phyloP scores from a whole-genome alignment of 2,113 vertebrate species.

The Urocynchramus pylzowi region DNA sequence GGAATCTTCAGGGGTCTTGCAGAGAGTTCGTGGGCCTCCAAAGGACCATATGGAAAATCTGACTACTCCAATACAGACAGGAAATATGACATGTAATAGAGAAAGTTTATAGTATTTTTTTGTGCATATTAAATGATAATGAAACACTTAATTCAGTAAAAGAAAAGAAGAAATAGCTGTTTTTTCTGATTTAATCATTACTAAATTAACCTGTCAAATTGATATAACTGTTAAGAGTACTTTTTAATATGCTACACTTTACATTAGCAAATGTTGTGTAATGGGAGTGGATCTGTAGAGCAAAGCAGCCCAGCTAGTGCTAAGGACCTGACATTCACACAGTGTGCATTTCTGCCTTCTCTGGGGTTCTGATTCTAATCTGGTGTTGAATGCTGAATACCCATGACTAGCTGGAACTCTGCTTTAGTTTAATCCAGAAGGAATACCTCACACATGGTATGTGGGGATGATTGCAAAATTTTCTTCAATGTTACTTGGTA shows the following conservation, averaged over 20 bases:
- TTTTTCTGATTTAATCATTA: neutral
- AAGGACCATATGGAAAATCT: constrained; percentile 56
- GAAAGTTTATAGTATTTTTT: neutral
- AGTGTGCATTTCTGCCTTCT: neutral
- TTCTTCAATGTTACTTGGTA: neutral
- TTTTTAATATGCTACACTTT: neutral
- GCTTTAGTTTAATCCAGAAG: neutral
- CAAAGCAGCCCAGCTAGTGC: neutral
- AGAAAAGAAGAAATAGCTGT: neutral
- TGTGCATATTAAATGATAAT: neutral
- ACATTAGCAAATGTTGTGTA: neutral
- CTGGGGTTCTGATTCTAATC: neutral
- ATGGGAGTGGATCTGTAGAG: neutral
- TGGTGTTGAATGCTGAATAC: neutral
- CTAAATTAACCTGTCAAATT: neutral
- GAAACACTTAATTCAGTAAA: neutral
- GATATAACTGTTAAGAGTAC: neutral
- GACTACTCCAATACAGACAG: neutral
- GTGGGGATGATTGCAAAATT: neutral
- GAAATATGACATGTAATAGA: neutral
- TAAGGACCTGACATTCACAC: neutral
- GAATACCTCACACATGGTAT: neutral
- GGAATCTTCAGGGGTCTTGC: constrained; percentile 25
- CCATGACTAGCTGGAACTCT: neutral
- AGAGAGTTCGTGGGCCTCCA: constrained; percentile 12